Evolutionary conservation across 2,797 vertebrate genomes (phyloP), one percentile per base, ranked within the genome.

Genomic region (Hippoglossus hippoglossus): DNA sequence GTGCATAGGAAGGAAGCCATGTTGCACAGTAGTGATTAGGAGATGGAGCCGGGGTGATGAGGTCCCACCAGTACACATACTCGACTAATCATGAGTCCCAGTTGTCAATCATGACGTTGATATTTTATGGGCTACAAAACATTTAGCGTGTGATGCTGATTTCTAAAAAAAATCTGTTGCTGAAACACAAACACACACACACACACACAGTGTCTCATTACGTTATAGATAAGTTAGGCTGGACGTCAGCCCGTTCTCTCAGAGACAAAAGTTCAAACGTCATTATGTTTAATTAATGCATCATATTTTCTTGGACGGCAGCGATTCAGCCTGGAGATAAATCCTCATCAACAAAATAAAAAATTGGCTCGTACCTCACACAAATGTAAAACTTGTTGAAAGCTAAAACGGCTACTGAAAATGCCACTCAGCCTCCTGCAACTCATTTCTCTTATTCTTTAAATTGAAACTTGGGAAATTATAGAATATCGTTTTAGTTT

Each of bases 221-320:
- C 24, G 49, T 65, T 63, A 46, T 15, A 26, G 73, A 51, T 56
- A 46, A 71, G 34, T 63, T 57, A n/a, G 62, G 57, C 63, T 73
- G 69, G 64, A 77, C 67, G 76, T 79, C 77, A 76, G 73, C 73
- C 46, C 61, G 64, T 50, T 84, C 75, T 34, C 50, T 53, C 53
- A 47, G 41, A 75, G 61, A 70, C 49, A 60, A 71, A 87, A 85
- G 82, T 82, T 90, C 75, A 89, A 75, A 75, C n/a, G 53, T 78
- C 70, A 71, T 58, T 2, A 12, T 52, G 25, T 81, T 74, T 84
- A 67, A 82, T 85, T 78, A 85, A 82, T 65, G 53, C 26, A 74
- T 67, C n/a, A 2, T 11, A 54, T 46, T 73, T 53, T 80, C 15
- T 81, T 60, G 11, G 44, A 60, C 68, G 53, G 18, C 21, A 16